Conservation (phyloP, 2,113 vertebrate species). For the Spea multiplicata region DNA sequence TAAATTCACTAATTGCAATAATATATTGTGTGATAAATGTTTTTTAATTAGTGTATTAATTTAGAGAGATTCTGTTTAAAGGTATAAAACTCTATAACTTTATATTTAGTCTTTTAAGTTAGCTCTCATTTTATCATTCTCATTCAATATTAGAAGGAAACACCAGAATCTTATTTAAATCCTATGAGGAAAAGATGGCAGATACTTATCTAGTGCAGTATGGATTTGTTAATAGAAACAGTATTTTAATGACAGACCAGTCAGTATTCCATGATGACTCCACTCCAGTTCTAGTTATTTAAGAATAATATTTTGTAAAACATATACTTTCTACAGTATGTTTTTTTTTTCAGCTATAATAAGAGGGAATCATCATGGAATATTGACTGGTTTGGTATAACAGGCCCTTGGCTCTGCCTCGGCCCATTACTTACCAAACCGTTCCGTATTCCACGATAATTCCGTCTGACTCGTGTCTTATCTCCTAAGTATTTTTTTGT, state of each 20-base stretch:
- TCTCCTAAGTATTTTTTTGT: constrained; percentile 48
- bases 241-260: constrained; percentile 8
- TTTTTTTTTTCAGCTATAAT: neutral
- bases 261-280: constrained; percentile 45
- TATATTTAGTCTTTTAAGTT: no score
- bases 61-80: no score
- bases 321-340: neutral
- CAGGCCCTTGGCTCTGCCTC: constrained; percentile 36
- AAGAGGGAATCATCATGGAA: constrained; percentile 37
- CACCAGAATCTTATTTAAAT: no score
- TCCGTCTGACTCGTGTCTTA: constrained; percentile 41
- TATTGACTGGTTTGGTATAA: constrained; percentile 42
- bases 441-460: constrained; percentile 49
- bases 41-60: no score
- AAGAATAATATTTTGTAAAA: constrained; percentile 6
- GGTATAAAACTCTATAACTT: no score
- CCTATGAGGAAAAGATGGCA: no score
- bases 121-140: no score
- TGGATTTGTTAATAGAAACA: no score
- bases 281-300: neutral
- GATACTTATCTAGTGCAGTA: no score
- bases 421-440: constrained; percentile 48
- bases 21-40: no score
- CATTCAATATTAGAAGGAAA: no score
- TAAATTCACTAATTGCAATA: no score